These are phyloP conservation scores for Heteromormyrus szaboi DNA, from an alignment of 2,797 vertebrate genomes.

Conservation along the genomic window DNA sequence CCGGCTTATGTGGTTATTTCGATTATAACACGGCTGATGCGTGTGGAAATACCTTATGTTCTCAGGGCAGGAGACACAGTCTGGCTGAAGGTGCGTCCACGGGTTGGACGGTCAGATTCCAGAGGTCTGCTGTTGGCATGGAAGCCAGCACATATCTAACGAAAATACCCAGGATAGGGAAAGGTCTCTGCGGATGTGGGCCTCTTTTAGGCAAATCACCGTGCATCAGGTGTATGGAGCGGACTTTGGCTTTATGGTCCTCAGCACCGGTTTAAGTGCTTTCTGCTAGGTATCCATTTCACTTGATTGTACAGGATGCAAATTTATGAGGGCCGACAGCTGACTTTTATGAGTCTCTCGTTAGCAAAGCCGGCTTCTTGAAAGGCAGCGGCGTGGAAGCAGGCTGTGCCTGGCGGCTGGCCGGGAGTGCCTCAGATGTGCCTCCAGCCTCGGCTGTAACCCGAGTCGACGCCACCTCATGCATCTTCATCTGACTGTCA, in stretches of 20 bases:
- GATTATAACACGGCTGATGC: neutral
- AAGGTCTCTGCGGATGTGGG: neutral
- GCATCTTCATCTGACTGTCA: conserved; percentile 20
- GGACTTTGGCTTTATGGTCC: neutral
- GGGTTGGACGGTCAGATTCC: neutral
- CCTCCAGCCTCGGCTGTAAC: conserved; percentile 19
- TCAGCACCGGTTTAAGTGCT: neutral
- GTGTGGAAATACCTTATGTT: neutral
- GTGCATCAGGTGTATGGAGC: neutral
- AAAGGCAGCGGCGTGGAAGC: conserved; percentile 27
- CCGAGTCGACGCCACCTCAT: neutral
- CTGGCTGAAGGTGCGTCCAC: neutral
- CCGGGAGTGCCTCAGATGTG: conserved; percentile 23
- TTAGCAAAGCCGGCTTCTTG: conserved; percentile 28
- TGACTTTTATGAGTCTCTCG: conserved; percentile 19
- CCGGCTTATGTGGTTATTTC: neutral
- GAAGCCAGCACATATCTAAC: neutral
- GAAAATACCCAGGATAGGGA: neutral
- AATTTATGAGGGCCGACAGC: neutral
- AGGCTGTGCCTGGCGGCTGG: conserved; percentile 12
- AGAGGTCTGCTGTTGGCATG: neutral
- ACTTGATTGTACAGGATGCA: neutral
- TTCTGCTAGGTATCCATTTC: neutral
- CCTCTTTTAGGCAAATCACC: neutral
- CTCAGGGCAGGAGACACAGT: neutral